phyloP scores from a whole-genome alignment of 2,113 vertebrate species.

The Bucco capensis region DNA sequence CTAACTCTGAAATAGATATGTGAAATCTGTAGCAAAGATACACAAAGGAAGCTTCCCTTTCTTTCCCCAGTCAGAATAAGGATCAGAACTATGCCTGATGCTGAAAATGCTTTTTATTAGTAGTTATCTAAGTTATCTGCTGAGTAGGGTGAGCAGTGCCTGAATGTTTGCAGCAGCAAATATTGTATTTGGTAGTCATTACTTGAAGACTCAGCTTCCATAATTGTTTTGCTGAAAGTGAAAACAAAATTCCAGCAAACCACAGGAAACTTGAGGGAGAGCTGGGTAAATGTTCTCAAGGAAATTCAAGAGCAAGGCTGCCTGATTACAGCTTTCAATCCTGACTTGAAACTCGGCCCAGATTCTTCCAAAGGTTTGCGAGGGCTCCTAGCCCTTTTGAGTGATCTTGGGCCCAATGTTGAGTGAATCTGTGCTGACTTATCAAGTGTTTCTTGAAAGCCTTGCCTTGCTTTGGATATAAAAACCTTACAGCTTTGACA shows the following conservation, averaged over 20 bases:
- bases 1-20: not conserved
- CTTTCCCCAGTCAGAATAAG: not conserved
- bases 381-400: not conserved
- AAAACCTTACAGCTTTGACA: not conserved
- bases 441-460: slow-evolving; percentile 3
- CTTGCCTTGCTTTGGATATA: not conserved
- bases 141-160: not conserved
- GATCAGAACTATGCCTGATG: not conserved
- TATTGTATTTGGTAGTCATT: not conserved
- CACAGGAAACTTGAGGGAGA: not conserved
- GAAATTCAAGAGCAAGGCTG: slow-evolving; percentile 14
- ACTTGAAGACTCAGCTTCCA: not conserved
- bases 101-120: not conserved
- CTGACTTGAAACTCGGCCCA: slow-evolving; percentile 5
- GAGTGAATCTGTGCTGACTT: slow-evolving; percentile 8
- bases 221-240: not conserved
- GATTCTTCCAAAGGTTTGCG: slow-evolving; percentile 25
- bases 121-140: not conserved
- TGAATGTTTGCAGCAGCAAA: not conserved
- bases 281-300: slow-evolving; percentile 7
- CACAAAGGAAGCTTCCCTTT: not conserved
- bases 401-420: slow-evolving; percentile 17
- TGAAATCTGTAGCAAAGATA: not conserved
- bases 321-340: slow-evolving; percentile 33
- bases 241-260: not conserved